Evolutionary conservation across 2,113 vertebrate species (phyloP).

Genomic region (Amphiprion ocellaris): DNA sequence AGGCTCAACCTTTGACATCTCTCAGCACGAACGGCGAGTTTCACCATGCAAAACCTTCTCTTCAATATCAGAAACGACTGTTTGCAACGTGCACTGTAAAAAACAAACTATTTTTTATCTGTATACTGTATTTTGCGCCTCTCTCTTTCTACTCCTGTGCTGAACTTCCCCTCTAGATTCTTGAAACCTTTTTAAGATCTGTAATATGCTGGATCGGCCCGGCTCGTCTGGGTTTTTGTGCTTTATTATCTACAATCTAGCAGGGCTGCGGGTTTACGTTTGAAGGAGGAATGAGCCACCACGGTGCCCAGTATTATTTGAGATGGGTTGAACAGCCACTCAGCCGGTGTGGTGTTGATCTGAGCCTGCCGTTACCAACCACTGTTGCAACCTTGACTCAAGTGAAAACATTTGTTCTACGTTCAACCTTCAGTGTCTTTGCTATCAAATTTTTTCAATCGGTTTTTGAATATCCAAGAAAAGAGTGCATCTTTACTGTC

Average conservation of each 20-base stretch:
- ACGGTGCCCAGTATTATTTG: constrained; percentile 76
- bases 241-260: constrained; percentile 68
- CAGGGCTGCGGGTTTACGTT: constrained; percentile 63
- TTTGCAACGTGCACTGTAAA: constrained; percentile 81
- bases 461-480: constrained; percentile 45
- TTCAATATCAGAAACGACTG: constrained; percentile 69
- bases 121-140: constrained; percentile 70
- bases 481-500: constrained; percentile 76
- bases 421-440: constrained; percentile 83
- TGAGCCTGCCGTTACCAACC: constrained; percentile 56
- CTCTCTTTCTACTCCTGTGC: constrained; percentile 75
- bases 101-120: constrained; percentile 53
- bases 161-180: constrained; percentile 69
- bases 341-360: constrained; percentile 43
- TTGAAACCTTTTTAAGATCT: constrained; percentile 63
- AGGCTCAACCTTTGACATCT: constrained; percentile 74
- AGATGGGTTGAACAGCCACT: constrained; percentile 50
- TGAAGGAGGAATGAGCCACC: constrained; percentile 73
- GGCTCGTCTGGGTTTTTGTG: constrained; percentile 52
- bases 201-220: constrained; percentile 70
- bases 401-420: constrained; percentile 55
- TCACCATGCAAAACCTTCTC: constrained; percentile 58
- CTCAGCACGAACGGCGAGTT: constrained; percentile 60
- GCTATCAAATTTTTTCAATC: constrained; percentile 64
- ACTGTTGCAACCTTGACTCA: constrained; percentile 50